Conservation (phyloP, 2,888 invertebrate species). For the Lepidocyrtinus sp. region DNA sequence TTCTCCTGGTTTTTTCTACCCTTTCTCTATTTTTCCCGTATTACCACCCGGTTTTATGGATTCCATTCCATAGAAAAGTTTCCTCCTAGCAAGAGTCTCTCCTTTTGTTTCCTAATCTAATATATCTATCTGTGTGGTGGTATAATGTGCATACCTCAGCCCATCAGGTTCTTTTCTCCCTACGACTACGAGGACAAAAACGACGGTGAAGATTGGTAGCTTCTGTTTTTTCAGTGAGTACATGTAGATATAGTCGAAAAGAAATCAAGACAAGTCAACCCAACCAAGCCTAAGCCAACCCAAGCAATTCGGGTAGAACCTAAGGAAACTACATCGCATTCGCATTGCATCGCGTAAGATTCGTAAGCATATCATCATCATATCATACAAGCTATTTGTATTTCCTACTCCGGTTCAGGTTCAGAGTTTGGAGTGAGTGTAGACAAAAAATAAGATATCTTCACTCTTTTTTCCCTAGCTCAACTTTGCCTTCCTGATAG, state of each 20-base stretch:
- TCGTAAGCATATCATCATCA: too few species aligned
- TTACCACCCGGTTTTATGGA: background rate
- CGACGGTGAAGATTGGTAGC: slow-evolving; percentile 57
- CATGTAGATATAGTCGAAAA: too few species aligned
- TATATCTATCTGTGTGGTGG: slow-evolving; percentile 20
- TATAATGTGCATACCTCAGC: slow-evolving; percentile 49
- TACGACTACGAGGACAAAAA: slow-evolving; percentile 41
- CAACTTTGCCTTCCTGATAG: too few species aligned
- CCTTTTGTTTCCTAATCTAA: slow-evolving; percentile 1
- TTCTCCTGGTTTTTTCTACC: too few species aligned
- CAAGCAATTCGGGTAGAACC: too few species aligned
- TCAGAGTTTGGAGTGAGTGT: background rate
- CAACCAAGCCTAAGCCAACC: too few species aligned
- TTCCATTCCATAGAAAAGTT: background rate
- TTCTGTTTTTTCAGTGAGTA: slow-evolving; percentile 57
- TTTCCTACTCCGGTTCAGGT: too few species aligned
- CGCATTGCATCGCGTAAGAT: too few species aligned
- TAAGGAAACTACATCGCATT: too few species aligned
- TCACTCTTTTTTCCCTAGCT: too few species aligned
- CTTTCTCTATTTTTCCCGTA: background rate
- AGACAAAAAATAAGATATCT: slow-evolving; percentile 27
- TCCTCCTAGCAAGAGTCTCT: background rate
- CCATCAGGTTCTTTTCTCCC: slow-evolving; percentile 48
- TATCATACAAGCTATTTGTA: too few species aligned
- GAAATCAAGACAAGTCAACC: too few species aligned